Conservation (phyloP, 2,113 vertebrate species). For the Cranoglanis bouderius region DNA sequence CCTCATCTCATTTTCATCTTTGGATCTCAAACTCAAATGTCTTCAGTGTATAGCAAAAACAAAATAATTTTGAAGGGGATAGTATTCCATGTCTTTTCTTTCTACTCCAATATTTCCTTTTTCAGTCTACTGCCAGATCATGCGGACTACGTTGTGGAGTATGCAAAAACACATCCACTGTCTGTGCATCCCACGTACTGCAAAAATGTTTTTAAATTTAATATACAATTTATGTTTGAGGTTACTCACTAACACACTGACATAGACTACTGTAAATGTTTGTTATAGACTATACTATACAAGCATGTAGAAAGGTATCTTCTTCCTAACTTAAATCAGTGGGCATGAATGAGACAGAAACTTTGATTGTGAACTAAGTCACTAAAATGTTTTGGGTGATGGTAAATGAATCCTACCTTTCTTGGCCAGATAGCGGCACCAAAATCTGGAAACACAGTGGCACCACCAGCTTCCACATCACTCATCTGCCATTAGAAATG, state of each 20-base stretch:
- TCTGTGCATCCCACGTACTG: background rate
- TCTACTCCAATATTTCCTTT: background rate
- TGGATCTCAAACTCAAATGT: background rate
- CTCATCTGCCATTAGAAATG: conserved; percentile 82
- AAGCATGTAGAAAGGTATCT: background rate
- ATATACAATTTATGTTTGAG: background rate
- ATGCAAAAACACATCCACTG: background rate
- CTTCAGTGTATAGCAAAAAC: background rate
- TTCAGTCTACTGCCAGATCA: background rate
- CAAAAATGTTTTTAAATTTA: background rate
- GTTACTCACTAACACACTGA: background rate
- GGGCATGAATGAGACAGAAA: background rate
- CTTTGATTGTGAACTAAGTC: background rate
- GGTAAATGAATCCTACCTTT: conserved; percentile 77
- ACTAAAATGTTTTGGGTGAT: background rate
- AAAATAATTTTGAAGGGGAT: background rate
- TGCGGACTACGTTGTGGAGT: background rate
- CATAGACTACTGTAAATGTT: background rate
- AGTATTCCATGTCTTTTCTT: background rate
- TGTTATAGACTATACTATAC: background rate
- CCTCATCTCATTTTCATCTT: background rate
- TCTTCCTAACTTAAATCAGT: background rate
- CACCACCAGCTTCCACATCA: conserved; percentile 94
- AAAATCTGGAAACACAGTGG: conserved; percentile 95
- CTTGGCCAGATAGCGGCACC: conserved; percentile 89